Evolutionary conservation across 2,113 vertebrate species (phyloP).

Genomic region (Caretta caretta): DNA sequence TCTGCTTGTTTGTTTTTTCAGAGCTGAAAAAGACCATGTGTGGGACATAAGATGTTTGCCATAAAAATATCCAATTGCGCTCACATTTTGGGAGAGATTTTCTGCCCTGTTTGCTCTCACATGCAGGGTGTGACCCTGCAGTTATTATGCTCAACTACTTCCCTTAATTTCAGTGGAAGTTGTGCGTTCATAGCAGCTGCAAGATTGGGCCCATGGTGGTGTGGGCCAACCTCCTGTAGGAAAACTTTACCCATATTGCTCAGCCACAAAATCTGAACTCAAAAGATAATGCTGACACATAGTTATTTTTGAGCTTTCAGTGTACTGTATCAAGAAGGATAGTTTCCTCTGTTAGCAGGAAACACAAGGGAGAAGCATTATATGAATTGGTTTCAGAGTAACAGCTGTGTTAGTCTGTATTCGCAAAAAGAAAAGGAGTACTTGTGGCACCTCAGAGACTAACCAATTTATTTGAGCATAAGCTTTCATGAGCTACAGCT

Average conservation of each 20-base stretch:
- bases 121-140: background rate
- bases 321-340: background rate
- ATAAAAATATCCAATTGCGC: background rate
- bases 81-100: accelerated
- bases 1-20: too few relatives aligned
- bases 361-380: background rate
- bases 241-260: accelerated
- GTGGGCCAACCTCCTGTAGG: accelerated
- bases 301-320: background rate
- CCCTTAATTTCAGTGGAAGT: background rate
- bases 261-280: background rate
- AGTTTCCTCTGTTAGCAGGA: background rate
- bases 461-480: too few relatives aligned
- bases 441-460: too few relatives aligned
- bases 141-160: background rate
- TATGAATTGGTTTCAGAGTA: background rate
- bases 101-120: background rate
- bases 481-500: too few relatives aligned
- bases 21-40: too few relatives aligned
- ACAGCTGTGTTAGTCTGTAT: too few relatives aligned
- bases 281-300: background rate
- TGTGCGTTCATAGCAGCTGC: background rate
- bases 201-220: background rate
- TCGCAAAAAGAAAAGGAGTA: too few relatives aligned
- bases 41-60: too few relatives aligned